phyloP scores from a whole-genome alignment of 1,140 invertebrate genomes.

The Hyposmocoma kahamanoa region DNA sequence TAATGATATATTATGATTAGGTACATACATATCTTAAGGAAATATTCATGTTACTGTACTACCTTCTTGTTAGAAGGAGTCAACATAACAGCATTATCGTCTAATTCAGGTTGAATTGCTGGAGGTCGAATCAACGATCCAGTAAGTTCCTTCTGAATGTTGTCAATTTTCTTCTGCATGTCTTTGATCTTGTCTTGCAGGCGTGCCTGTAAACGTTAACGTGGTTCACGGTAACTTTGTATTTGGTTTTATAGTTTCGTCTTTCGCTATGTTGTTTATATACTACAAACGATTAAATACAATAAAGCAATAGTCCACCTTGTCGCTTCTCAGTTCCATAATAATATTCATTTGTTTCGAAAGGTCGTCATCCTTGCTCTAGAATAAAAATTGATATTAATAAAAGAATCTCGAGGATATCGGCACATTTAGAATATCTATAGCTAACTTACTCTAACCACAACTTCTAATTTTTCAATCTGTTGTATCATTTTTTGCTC shows the following conservation, averaged over 20 bases:
- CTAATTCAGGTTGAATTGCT: constrained; percentile 19
- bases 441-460: constrained; percentile 20
- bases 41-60: background rate
- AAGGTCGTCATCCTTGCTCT: constrained; percentile 38
- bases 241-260: too few species aligned
- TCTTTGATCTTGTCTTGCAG: constrained; percentile 35
- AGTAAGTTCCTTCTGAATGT: constrained; percentile 46
- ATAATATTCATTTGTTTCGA: constrained; percentile 39
- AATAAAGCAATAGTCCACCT: constrained; percentile 30
- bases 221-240: too few species aligned
- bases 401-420: background rate
- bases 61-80: constrained; percentile 13
- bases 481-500: constrained; percentile 16
- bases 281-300: too few species aligned
- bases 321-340: constrained; percentile 40
- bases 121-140: constrained; percentile 14
- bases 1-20: background rate
- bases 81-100: constrained; percentile 39
- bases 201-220: constrained; percentile 34
- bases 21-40: background rate
- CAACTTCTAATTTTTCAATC: constrained; percentile 27
- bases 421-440: background rate
- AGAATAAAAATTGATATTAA: constrained; percentile 7
- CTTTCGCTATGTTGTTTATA: too few species aligned
- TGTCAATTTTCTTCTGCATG: constrained; percentile 49